phyloP scores from a whole-genome alignment of 2,888 invertebrate genomes.

The Synergus laeviventris region DNA sequence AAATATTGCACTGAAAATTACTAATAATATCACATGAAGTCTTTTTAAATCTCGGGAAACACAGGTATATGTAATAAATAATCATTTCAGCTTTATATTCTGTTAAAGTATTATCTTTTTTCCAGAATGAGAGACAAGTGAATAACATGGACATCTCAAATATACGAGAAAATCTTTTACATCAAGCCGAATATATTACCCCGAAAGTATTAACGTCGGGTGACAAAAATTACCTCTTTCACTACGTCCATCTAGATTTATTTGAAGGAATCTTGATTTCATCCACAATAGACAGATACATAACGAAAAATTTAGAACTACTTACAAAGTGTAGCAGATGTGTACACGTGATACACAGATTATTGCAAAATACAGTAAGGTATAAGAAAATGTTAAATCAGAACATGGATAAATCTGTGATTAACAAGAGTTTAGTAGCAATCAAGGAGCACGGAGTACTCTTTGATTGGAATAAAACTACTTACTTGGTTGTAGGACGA shows the following conservation, averaged over 20 bases:
- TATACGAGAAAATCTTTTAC: slow-evolving; percentile 84
- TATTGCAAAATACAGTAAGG: slow-evolving; percentile 84
- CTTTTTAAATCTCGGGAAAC: too few species aligned
- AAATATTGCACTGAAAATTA: too few species aligned
- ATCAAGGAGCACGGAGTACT: slow-evolving; percentile 91
- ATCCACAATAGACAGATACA: slow-evolving; percentile 68
- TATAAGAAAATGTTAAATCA: slow-evolving; percentile 80
- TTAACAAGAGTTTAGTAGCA: slow-evolving; percentile 86
- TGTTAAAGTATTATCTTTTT: slow-evolving; percentile 51
- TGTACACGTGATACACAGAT: slow-evolving; percentile 84
- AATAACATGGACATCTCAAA: slow-evolving; percentile 84
- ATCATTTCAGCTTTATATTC: not conserved
- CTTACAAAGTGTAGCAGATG: slow-evolving; percentile 84
- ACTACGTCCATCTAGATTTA: slow-evolving; percentile 85
- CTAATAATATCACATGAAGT: too few species aligned
- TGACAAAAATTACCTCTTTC: slow-evolving; percentile 84
- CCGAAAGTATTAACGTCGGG: slow-evolving; percentile 80
- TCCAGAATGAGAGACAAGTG: slow-evolving; percentile 82
- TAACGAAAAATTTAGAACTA: slow-evolving; percentile 79
- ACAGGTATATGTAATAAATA: too few species aligned
- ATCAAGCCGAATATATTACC: slow-evolving; percentile 82
- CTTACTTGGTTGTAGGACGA: slow-evolving; percentile 89
- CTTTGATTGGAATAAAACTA: slow-evolving; percentile 82
- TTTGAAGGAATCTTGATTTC: slow-evolving; percentile 85
- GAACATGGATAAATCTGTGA: slow-evolving; percentile 76